Percentiles rank a stretch among this genome's conserved stretches.
phyloP scores from a whole-genome alignment of 2,113 vertebrate genomes.

The Casuarius casuarius region DNA sequence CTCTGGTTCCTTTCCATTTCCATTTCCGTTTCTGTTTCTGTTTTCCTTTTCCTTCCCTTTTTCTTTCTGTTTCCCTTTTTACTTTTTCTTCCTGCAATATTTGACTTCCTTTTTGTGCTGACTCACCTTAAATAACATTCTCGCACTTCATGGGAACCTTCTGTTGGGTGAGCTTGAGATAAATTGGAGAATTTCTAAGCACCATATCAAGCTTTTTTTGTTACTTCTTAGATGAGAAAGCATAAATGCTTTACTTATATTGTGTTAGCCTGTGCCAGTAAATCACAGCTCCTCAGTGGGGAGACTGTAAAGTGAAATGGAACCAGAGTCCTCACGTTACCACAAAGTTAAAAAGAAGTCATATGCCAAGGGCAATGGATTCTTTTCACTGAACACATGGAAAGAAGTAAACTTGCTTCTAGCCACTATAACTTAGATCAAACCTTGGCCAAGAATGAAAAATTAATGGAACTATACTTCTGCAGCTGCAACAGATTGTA shows the following conservation, averaged over 20 bases:
- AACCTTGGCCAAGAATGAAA: not conserved
- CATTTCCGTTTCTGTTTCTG: no score
- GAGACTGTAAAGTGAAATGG: constrained; percentile 42
- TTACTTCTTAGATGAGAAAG: not conserved
- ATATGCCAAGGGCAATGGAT: constrained; percentile 23
- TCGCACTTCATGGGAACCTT: not conserved
- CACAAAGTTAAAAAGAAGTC: constrained; percentile 31
- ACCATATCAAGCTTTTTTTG: not conserved
- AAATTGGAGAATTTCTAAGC: not conserved
- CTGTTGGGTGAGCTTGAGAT: not conserved
- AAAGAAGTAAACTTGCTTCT: constrained; percentile 16
- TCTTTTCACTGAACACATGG: constrained; percentile 33
- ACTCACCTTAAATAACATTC: not conserved
- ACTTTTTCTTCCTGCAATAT: not conserved
- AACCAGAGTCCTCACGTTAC: constrained; percentile 20
- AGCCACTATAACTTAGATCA: not conserved
- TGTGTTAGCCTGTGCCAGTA: not conserved
- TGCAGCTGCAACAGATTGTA: not conserved
- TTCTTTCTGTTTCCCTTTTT: no score
- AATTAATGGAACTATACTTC: not conserved
- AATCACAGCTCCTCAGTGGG: constrained; percentile 9
- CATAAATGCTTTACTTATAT: constrained; percentile 64
- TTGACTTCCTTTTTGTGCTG: not conserved
- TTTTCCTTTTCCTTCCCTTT: no score
- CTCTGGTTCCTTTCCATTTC: not conserved